Base-by-base conservation (phyloP, 2,888 invertebrate genomes). In the Hydraecia micacea region DNA sequence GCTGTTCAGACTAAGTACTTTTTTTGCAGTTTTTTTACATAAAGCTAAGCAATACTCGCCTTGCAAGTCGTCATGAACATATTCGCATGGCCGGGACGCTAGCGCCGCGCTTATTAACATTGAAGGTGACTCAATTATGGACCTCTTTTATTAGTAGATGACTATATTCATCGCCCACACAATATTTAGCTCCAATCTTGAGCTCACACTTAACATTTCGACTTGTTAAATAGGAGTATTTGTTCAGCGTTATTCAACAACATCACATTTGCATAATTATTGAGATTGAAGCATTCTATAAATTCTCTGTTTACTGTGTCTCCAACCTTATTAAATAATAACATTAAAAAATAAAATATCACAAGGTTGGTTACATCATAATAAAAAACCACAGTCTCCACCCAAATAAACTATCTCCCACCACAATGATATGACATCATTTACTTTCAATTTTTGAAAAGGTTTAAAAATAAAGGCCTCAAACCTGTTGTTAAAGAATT, bases 91-190 rank as follows among this genome's bases (percentile, higher is more conserved):
- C 86, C 67, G 74, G 84, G 78, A 75, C 78, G 84, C 87, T 83
- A 81, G 88, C 85, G 77, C 87, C 87, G 84, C 86, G 87, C 87
- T 86, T 91, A 91, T 92, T 92, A 92, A 90, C 89, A 91, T 87
- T 91, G 91, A 91, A 93, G 93, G 92, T 93, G 93, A 95, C 93
- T 92, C 93, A 93, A 84, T 90, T 90, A 89, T 91, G 89, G 90
- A 90, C 89, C 89, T 93, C 92, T 92, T 93, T 91, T 94, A 94
- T 94, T 93, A 93, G 93, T 90, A 89, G 93, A 93, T 94, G 94
- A 94, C 94, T 94, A 90, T 92, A 92, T 92, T 87, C 87, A 81
- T 88, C 92, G 87, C 95, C 95, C 92, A 95, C 95, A 77, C 90
- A 69, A 84, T 85, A 86, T 91, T 92, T 90, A 91, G 88, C 86